These are phyloP conservation scores for Turritopsis rubra DNA, from an alignment of 30 jellyfish, hydroid and myxozoan genomes.

Conservation along the genomic window DNA sequence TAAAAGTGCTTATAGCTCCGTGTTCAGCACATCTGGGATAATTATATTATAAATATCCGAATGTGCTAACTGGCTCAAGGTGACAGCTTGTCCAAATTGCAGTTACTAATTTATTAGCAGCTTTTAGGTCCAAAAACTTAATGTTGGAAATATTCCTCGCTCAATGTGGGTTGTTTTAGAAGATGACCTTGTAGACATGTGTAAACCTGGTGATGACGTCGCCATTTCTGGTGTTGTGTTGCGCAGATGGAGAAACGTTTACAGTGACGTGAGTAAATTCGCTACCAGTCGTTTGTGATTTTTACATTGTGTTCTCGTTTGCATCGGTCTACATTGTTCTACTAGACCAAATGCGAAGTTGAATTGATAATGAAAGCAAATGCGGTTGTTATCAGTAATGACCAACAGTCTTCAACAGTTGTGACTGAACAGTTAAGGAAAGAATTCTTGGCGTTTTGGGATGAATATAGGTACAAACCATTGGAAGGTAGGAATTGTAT, in stretches of 20 bases:
- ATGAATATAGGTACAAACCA: conserved; percentile 44
- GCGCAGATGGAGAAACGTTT: conserved; percentile 79
- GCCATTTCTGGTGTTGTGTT: conserved; percentile 84
- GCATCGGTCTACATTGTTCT: neutral
- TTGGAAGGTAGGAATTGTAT: conserved; percentile 79
- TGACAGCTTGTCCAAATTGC: too few species aligned
- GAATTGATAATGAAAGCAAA: conserved; percentile 88
- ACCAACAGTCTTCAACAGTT: conserved; percentile 51
- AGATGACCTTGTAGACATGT: conserved; percentile 95
- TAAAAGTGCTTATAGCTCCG: too few species aligned
- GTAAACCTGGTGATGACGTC: conserved; percentile 99
- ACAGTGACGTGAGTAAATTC: conserved; percentile 51
- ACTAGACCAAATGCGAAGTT: conserved; percentile 69
- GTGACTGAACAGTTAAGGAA: conserved; percentile 72
- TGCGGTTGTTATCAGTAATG: conserved; percentile 70
- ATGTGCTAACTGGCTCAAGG: too few species aligned
- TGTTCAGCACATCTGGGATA: too few species aligned
- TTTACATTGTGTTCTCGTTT: neutral
- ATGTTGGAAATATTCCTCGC: conserved; percentile 95
- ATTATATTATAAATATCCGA: too few species aligned
- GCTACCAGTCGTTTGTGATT: neutral
- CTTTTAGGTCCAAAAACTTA: conserved; percentile 74
- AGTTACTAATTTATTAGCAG: neutral
- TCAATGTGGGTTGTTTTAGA: conserved; percentile 87
- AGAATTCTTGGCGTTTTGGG: conserved; percentile 85